A percentile compares a stretch with the other conserved stretches of the same genome.
These are phyloP conservation scores for Phylloscopus collybita DNA, from an alignment of 2,797 vertebrate genomes.

Conservation along the genomic window DNA sequence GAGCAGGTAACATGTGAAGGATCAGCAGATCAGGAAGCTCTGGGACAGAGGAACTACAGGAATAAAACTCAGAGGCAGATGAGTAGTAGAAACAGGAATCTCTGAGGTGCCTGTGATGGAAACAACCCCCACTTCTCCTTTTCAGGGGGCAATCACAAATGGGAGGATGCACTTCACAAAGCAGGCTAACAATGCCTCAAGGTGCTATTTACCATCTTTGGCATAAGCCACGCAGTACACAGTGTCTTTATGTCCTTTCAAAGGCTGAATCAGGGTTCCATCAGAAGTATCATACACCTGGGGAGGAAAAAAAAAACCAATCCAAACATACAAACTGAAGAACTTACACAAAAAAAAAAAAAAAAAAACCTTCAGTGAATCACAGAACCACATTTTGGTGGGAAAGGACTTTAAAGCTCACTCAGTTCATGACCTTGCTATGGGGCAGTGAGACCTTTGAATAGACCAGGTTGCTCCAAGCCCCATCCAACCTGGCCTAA, in stretches of 20 bases:
- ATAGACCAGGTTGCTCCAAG: not conserved
- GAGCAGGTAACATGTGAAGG: rapidly evolving
- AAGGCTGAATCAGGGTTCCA: constrained; percentile 91
- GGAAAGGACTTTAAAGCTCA: not conserved
- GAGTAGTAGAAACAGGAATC: not conserved
- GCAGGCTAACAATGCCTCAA: not conserved
- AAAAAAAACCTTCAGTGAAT: not conserved
- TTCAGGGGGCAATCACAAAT: not conserved
- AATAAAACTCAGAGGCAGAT: not conserved
- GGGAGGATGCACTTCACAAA: too few species aligned
- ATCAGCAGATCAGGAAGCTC: not conserved
- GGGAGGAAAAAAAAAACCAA: not conserved
- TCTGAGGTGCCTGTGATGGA: not conserved
- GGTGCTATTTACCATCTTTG: constrained; percentile 88
- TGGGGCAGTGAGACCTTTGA: not conserved
- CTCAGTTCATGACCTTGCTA: too few species aligned
- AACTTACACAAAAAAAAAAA: not conserved
- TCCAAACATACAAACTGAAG: not conserved
- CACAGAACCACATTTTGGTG: not conserved
- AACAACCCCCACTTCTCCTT: not conserved
- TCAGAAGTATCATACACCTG: constrained; percentile 96
- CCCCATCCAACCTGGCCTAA: not conserved
- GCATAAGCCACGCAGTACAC: constrained; percentile 98
- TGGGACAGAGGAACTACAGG: not conserved
- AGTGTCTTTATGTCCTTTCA: constrained; percentile 96